These are phyloP conservation scores for Capitulum mitella DNA, from an alignment of 2,888 invertebrate species.

Conservation along the genomic window DNA sequence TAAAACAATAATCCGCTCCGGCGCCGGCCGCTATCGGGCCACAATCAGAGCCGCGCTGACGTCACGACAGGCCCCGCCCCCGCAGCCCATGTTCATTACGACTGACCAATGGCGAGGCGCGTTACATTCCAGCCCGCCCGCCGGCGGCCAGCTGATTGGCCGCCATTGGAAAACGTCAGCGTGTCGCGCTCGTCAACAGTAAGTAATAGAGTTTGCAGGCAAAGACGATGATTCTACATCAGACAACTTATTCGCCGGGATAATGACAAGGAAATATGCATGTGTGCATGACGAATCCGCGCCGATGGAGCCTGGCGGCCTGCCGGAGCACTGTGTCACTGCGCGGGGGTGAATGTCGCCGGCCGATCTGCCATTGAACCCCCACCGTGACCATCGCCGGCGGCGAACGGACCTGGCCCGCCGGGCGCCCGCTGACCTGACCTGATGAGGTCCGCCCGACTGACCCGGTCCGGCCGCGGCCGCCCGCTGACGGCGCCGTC, in stretches of 20 bases:
- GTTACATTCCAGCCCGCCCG: neutral
- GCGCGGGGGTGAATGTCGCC: too few relatives aligned
- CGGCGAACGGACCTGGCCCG: too few relatives aligned
- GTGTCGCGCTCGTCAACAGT: neutral
- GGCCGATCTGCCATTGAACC: too few relatives aligned
- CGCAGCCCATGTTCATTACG: neutral
- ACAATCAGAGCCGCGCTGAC: neutral
- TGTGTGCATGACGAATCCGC: neutral
- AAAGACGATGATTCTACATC: slow-evolving; percentile 10
- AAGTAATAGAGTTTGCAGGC: neutral
- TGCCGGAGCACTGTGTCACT: too few relatives aligned
- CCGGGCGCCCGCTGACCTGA: neutral
- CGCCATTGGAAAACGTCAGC: neutral
- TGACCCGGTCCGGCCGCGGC: neutral
- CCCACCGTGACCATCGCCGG: too few relatives aligned
- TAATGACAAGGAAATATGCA: neutral
- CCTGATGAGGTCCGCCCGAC: neutral
- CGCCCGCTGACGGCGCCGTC: neutral
- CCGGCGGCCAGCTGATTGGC: neutral
- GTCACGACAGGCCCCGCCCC: neutral
- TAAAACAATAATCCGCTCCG: slow-evolving; percentile 16
- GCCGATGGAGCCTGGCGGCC: neutral
- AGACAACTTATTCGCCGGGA: slow-evolving; percentile 18
- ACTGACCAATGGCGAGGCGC: neutral
- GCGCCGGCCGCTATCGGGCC: neutral